Conservation (phyloP, 1,140 invertebrate species). For the Ditylenchus dipsaci region DNA sequence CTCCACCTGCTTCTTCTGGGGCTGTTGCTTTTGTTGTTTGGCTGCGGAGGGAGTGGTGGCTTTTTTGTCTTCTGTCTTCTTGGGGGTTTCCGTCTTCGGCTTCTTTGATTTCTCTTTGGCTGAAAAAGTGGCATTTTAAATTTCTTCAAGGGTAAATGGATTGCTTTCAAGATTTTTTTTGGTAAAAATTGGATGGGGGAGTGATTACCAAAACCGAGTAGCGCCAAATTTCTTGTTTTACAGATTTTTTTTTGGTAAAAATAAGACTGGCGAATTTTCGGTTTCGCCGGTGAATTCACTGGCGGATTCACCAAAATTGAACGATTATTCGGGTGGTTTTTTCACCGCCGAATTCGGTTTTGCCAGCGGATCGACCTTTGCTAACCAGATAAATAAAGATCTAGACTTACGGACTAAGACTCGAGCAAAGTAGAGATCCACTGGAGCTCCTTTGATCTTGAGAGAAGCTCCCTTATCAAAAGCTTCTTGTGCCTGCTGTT, state of each 20-base stretch:
- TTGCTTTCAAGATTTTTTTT: too few species aligned
- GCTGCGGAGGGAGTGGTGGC: background rate
- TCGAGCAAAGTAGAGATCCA: constrained; percentile 13
- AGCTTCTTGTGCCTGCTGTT: constrained; percentile 1
- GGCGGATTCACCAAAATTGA: too few species aligned
- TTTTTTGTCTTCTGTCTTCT: background rate
- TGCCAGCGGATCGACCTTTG: too few species aligned
- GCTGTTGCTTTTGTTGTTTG: background rate
- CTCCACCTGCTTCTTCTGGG: background rate
- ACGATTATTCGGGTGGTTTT: too few species aligned
- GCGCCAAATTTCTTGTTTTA: background rate
- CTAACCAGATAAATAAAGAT: background rate
- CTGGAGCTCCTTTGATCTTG: constrained; percentile 1
- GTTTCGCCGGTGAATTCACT: too few species aligned
- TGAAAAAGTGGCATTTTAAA: background rate
- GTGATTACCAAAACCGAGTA: background rate
- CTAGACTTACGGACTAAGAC: background rate
- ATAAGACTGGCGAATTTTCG: too few species aligned
- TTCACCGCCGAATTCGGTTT: too few species aligned
- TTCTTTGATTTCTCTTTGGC: constrained; percentile 5
- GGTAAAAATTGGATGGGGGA: too few species aligned
- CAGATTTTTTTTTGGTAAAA: background rate
- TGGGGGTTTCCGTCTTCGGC: background rate
- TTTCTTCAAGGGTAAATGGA: too few species aligned
- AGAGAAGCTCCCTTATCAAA: constrained; percentile 19